Conservation (phyloP, 2,888 invertebrate species). For the Ochropacha duplaris region DNA sequence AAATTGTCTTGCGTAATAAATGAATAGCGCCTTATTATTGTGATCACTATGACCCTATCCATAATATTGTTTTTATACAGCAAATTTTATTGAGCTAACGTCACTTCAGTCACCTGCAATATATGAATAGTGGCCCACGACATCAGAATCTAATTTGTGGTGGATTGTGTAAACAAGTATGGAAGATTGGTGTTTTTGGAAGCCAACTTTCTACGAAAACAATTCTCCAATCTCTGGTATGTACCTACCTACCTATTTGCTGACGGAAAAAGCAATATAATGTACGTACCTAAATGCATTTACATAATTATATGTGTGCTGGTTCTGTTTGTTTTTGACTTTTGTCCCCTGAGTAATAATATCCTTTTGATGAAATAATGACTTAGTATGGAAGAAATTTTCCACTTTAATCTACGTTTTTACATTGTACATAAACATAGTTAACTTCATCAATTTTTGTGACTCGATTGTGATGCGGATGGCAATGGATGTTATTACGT, state of each 20-base stretch:
- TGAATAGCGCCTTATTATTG: too few species aligned
- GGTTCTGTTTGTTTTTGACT: not conserved
- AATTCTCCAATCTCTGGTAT: not conserved
- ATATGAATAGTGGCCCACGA: constrained; percentile 1
- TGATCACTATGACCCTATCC: not conserved
- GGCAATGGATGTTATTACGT: too few species aligned
- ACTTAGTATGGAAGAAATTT: too few species aligned
- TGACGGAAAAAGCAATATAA: not conserved
- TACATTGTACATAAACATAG: too few species aligned
- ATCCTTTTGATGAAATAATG: too few species aligned
- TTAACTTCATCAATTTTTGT: too few species aligned
- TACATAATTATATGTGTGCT: too few species aligned
- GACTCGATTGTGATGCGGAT: too few species aligned
- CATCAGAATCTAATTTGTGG: constrained; percentile 20
- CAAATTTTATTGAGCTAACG: not conserved
- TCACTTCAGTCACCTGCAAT: not conserved
- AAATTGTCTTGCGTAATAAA: too few species aligned
- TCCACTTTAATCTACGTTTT: too few species aligned
- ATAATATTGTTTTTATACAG: not conserved
- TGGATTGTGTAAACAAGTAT: constrained; percentile 28
- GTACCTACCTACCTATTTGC: not conserved
- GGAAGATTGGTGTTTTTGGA: constrained; percentile 5
- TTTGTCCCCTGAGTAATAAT: not conserved
- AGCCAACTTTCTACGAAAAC: not conserved
- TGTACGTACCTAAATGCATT: not conserved